Base-by-base conservation (phyloP, 2,888 invertebrate genomes). In the Pristionchus japonicus region DNA sequence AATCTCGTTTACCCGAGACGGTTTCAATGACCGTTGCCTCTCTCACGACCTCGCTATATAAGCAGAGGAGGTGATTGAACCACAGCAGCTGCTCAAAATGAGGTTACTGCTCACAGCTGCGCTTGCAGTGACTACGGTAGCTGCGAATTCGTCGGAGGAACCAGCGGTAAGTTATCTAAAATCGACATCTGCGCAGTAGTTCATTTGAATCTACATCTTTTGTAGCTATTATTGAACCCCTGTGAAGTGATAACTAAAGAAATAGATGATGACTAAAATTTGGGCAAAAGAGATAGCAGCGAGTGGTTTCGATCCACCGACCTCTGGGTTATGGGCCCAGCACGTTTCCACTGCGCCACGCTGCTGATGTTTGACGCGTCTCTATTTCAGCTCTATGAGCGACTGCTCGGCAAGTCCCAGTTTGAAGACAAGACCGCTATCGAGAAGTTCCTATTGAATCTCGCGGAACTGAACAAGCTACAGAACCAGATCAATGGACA, bases 261-360 rank as follows among this genome's bases (percentile, higher is more conserved):
- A n/a, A n/a, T n/a, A n/a, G n/a, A n/a, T n/a, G n/a, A n/a, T n/a
- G n/a, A 7, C 82, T 3, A 52, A 57, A 80, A 85, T 64, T 43
- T 6, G 1, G 40, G 61, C 61, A 85, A 85, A 85, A 61, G 40
- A 43, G 15, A 40, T 47, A 49, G 88, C 61, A 43, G 74, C 67
- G 83, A 88, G 93, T 93, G 93, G 94, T 94, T 94, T 94, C 94
- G 94, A 94, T 94, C 94, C 92, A 97, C 97, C 97, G 97, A 97
- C 96, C 97, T 97, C 97, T 97, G 97, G 97, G 96, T 96, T 96
- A 96, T 96, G 96, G 96, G 96, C 96, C 96, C 96, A 96, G 96
- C 96, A 96, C 96, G 96, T 96, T 96, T 94, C 96, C 96, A 96
- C 96, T 96, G 96, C 96, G 96, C 96, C 96, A 96, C 96, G 96